Conservation (phyloP, 2,113 vertebrate genomes). For the Mobula birostris region DNA sequence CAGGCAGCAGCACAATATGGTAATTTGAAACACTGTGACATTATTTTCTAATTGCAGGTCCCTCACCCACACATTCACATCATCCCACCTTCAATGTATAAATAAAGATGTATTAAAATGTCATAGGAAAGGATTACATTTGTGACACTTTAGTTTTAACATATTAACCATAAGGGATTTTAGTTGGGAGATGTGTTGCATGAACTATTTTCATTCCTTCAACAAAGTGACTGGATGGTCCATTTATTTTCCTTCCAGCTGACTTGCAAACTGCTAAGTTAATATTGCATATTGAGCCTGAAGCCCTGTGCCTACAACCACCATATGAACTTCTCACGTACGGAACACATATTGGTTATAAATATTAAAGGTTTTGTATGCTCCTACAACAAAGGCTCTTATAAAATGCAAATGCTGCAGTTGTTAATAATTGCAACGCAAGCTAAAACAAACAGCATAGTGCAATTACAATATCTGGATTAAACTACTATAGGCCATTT, state of each 20-base stretch:
- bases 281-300: neutral
- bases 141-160: neutral
- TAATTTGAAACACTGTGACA: neutral
- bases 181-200: neutral
- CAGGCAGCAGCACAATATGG: neutral
- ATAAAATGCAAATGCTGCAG: neutral
- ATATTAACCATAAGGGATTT: neutral
- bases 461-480: neutral
- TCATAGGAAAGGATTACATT: slow-evolving; percentile 1
- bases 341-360: neutral
- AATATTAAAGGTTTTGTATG: neutral
- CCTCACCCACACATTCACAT: neutral
- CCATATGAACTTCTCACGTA: neutral
- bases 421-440: neutral
- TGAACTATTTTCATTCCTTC: neutral
- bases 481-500: neutral
- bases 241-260: neutral
- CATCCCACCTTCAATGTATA: neutral
- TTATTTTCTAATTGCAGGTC: neutral
- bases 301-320: neutral
- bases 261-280: neutral
- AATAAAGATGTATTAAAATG: neutral
- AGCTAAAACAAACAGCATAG: neutral
- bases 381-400: neutral
- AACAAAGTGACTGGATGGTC: neutral